A percentile compares a stretch with the other conserved stretches of the same genome.
Evolutionary conservation across 2,888 invertebrate genomes (phyloP).

Genomic region (Drosophila neotestacea): DNA sequence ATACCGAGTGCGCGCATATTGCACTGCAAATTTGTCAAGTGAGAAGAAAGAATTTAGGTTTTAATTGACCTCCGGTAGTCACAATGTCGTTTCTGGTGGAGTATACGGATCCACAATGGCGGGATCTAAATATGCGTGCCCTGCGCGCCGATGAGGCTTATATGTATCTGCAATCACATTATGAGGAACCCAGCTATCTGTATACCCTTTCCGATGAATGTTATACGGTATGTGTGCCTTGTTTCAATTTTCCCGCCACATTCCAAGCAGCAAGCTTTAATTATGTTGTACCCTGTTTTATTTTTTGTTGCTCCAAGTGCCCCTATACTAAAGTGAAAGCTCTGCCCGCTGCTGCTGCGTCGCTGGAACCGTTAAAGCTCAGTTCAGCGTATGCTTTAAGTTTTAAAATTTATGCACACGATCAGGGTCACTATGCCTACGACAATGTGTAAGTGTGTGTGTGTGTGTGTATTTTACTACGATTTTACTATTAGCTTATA

Average conservation of each 20-base stretch:
- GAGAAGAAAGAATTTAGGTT: constrained; percentile 6
- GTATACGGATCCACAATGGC: constrained; percentile 86
- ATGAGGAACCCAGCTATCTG: constrained; percentile 85
- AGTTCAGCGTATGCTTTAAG: constrained; percentile 86
- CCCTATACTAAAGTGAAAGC: constrained; percentile 87
- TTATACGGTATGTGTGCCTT: constrained; percentile 87
- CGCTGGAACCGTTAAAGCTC: constrained; percentile 85
- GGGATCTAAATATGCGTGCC: constrained; percentile 87
- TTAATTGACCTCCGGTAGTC: constrained; percentile 31
- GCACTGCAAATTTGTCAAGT: constrained; percentile 31
- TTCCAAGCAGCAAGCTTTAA: constrained; percentile 16
- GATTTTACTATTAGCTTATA: neutral
- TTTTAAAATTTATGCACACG: constrained; percentile 87
- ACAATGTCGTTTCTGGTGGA: constrained; percentile 87
- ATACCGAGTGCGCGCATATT: constrained; percentile 31
- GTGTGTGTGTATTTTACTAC: constrained; percentile 6
- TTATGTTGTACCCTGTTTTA: constrained; percentile 7
- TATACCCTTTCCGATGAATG: constrained; percentile 90
- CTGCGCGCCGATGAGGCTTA: constrained; percentile 90
- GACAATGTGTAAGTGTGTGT: constrained; percentile 82
- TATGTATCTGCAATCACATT: constrained; percentile 85
- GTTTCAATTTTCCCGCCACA: constrained; percentile 24
- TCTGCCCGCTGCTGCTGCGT: constrained; percentile 47
- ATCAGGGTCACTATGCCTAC: constrained; percentile 85
- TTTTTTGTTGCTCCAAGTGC: constrained; percentile 86